Evolutionary conservation across 2,113 vertebrate species (phyloP).

Genomic region (Hiodon tergisus): DNA sequence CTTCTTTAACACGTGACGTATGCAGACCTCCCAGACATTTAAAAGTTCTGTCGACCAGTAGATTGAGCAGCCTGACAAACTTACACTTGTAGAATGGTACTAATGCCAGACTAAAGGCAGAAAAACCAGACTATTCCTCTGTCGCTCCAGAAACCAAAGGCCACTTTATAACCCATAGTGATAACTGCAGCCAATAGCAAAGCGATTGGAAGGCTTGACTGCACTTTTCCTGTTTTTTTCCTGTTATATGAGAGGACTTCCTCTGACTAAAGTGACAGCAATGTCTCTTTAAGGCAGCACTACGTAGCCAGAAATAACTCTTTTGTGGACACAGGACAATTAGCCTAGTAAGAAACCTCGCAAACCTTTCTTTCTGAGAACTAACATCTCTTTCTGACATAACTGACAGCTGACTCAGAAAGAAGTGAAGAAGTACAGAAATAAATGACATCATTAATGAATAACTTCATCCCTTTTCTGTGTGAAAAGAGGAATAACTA

Average conservation of each 20-base stretch:
- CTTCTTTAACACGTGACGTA: background rate
- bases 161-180: conserved; percentile 23
- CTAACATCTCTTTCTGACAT: conserved; percentile 13
- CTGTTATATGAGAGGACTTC: conserved; percentile 54
- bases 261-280: conserved; percentile 52
- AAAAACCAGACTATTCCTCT: conserved; percentile 9
- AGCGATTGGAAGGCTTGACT: conserved; percentile 32
- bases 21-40: no score
- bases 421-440: no score
- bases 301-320: conserved; percentile 41
- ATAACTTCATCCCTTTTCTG: background rate
- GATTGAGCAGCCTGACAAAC: background rate
- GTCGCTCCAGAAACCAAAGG: conserved; percentile 9
- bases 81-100: background rate
- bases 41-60: background rate
- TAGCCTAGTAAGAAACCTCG: conserved; percentile 8
- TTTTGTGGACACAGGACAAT: conserved; percentile 20
- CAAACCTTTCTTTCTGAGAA: conserved; percentile 24
- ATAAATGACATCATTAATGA: background rate
- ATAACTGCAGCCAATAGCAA: conserved; percentile 27
- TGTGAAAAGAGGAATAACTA: background rate
- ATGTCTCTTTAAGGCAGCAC: conserved; percentile 23
- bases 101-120: background rate
- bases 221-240: conserved; percentile 66
- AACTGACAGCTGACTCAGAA: background rate